Evolutionary conservation across 1,140 invertebrate species (phyloP).

Genomic region (Caenorhabditis tropicalis): DNA sequence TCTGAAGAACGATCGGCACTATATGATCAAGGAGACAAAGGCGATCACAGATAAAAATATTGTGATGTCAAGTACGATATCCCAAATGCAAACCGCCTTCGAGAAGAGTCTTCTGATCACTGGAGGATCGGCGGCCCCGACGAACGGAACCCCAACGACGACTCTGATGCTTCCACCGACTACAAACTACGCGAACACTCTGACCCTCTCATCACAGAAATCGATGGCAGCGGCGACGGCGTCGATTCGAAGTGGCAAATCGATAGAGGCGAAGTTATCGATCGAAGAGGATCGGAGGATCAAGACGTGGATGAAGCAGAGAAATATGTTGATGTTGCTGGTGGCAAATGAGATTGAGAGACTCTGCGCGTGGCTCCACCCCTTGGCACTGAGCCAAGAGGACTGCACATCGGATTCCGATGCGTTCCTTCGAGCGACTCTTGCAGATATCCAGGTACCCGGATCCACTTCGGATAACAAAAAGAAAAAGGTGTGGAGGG

Average conservation of each 20-base stretch:
- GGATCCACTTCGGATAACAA: conserved; percentile 2
- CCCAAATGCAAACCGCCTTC: not conserved
- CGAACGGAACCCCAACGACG: not conserved
- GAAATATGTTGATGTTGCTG: conserved; percentile 90
- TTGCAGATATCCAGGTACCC: conserved; percentile 74
- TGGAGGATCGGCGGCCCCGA: not conserved
- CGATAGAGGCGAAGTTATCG: conserved; percentile 70
- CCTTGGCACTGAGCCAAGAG: conserved; percentile 75
- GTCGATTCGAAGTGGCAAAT: conserved; percentile 1
- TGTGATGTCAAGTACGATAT: conserved; percentile 3
- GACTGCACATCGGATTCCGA: conserved; percentile 74
- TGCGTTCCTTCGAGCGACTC: conserved; percentile 79
- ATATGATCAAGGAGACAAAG: conserved; percentile 79
- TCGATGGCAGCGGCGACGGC: conserved; percentile 71
- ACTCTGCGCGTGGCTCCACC: conserved; percentile 93
- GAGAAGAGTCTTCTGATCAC: not conserved
- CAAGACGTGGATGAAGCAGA: conserved; percentile 91
- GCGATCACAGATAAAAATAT: conserved; percentile 15
- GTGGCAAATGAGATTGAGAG: conserved; percentile 91
- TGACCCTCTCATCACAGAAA: conserved; percentile 80
- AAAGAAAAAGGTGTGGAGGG: conserved; percentile 62
- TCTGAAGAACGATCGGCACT: conserved; percentile 95
- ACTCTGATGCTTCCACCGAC: conserved; percentile 65
- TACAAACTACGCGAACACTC: conserved; percentile 87
- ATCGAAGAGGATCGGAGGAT: conserved; percentile 65